Base-by-base conservation (phyloP, 2,113 vertebrate genomes). In the Brachirus orientalis region DNA sequence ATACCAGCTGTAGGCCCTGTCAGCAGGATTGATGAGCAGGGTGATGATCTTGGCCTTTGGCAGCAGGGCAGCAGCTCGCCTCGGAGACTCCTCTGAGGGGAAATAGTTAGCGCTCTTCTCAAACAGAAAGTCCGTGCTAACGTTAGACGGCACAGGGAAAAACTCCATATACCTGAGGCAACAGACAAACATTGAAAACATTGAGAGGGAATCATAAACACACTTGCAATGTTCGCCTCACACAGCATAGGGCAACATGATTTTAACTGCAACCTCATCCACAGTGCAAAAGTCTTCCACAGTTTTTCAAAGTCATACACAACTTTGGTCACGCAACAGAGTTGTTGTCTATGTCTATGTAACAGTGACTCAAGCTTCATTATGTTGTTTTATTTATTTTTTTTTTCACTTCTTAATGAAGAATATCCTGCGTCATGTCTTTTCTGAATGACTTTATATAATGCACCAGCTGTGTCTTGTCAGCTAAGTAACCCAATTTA, bases 31-130 rank as follows among this genome's bases (percentile, higher is more conserved):
- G 36, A 98, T 98, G 63, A 99, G 96, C 80, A 97, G 95, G 58
- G 96, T 98, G 88, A 98, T 95, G 89, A 99, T 94, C 90, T 98
- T 98, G 84, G 96, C 95, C 86, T 98, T 98, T 59, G 97, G 96
- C 48, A 98, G 89, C 63, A 99, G 93, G 61, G 96, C 95, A 55
- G 95, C 94, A 2, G 93, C 94, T 83, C 96, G 92, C 56, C 82
- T 95, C 13, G 97, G 96, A 18, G 95, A 94, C 54, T 98, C 97
- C 88, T 99, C 96, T 10, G 96, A 98, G 36, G 97, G 96, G 85
- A 99, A 98, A 86, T 99, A 98, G 90, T 96, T 97, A 57, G 97
- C 96, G 53, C 96, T 99, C 86, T 99, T 98, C 90, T 99, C 97
- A 91, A 98, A 99, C 64, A 99, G 93, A 83, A 98, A 95, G 88